phyloP scores from a whole-genome alignment of 1,140 invertebrate species.

The Caenorhabditis elegans region WBcel235 BX284606.5:2409501-2410000 shows the following conservation, averaged over 20 bases:
- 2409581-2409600: not conserved
- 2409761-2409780: conserved; percentile 31
- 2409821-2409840: no score
- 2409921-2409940: no score
- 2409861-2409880: no score
- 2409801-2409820: no score
- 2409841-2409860: no score
- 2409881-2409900: no score
- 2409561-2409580: not conserved
- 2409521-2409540: not conserved
- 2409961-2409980: no score
- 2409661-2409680: not conserved
- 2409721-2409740: conserved; percentile 16
- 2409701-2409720: not conserved
- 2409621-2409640: not conserved
- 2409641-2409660: not conserved
- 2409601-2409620: not conserved
- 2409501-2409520: not conserved
- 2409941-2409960: no score
- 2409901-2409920: no score
- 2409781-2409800: not conserved
- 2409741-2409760: conserved; percentile 32
- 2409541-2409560: not conserved
- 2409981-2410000: no score
- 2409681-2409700: not conserved